Evolutionary conservation across 2,113 vertebrate genomes (phyloP), one percentile per base, ranked within the genome.

Genomic region (Alosa alosa): DNA sequence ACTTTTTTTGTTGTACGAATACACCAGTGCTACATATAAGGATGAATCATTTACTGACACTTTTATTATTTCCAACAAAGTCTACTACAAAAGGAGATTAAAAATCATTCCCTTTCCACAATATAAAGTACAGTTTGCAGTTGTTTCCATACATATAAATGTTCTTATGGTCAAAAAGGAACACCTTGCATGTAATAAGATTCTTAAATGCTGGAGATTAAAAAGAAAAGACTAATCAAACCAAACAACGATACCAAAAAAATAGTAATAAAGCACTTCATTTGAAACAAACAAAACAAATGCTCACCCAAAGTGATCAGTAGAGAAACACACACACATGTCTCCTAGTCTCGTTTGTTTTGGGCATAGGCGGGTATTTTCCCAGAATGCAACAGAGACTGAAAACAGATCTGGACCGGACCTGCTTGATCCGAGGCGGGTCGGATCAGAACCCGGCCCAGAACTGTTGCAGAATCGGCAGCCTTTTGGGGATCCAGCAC

Each of bases 41-140:
- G 31, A 78, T 78, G 72, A 78, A 78, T 78, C 72, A 41, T 78
- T n/a, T 68, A 39, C n/a, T 72, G 64, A 72, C 15, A 13, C 9
- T 78, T 31, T 68, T 68, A 11, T 68, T 39, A 39, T 39, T 39
- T 78, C 10, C 31, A 36, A 39, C 36, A 36, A 72, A 60, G 6
- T 39, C 72, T 78, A 39, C 72, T 78, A 78, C 72, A 78, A 39
- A 78, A 78, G 25, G 31, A 17, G 36, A 78, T 78, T 78, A 78
- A 78, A 78, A 78, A 78, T 36, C 72, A 78, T 36, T 78, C 31
- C 64, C 64, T 31, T 72, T 72, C 64, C 72, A 78, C 36, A 78
- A 78, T 78, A 78, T 72, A 78, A 39, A 78, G 72, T 78, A 39
- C 11, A 5, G 36, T 78, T 39, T 78, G 72, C 64, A 68, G 64